Percentiles rank a stretch among this genome's conserved stretches.
Evolutionary conservation across 2,888 invertebrate genomes (phyloP).

Genomic region (Lasioglossum zephyrum): DNA sequence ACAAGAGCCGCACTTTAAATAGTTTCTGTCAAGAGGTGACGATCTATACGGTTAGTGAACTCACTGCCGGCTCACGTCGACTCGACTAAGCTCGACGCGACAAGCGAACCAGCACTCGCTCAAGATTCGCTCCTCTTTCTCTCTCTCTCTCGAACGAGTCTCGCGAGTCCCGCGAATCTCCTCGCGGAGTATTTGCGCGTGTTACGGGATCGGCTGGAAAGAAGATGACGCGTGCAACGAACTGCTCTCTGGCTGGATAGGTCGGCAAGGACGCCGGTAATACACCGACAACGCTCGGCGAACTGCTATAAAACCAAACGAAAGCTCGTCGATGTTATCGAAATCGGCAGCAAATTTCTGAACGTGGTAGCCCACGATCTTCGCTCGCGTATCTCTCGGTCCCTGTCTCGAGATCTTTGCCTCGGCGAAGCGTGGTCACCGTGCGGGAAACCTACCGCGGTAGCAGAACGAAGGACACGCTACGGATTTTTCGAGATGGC

Average conservation of each 20-base stretch:
- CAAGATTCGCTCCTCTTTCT: neutral
- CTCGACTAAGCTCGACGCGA: neutral
- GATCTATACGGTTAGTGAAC: constrained; percentile 71
- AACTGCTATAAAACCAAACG: constrained; percentile 36
- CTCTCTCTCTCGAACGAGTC: neutral
- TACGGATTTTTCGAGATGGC: constrained; percentile 65
- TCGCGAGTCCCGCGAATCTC: neutral
- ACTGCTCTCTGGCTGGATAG: neutral
- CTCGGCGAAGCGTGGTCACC: constrained; percentile 43
- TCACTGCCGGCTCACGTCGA: constrained; percentile 45
- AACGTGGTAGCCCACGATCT: constrained; percentile 65
- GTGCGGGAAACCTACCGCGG: constrained; percentile 56
- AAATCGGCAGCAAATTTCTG: constrained; percentile 67
- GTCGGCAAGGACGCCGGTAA: constrained; percentile 23
- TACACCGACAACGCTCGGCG: constrained; percentile 23
- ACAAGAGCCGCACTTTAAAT: constrained; percentile 65
- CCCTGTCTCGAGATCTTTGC: constrained; percentile 55
- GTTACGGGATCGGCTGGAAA: neutral
- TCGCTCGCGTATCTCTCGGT: constrained; percentile 55
- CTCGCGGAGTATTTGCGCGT: neutral
- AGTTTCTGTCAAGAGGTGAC: constrained; percentile 69
- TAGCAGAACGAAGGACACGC: constrained; percentile 68
- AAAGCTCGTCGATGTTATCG: constrained; percentile 64
- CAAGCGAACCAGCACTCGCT: neutral
- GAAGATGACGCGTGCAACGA: constrained; percentile 9